Evolutionary conservation across 2,113 vertebrate species (phyloP), one percentile per base, ranked within the genome.

Genomic region (Geococcyx californianus): DNA sequence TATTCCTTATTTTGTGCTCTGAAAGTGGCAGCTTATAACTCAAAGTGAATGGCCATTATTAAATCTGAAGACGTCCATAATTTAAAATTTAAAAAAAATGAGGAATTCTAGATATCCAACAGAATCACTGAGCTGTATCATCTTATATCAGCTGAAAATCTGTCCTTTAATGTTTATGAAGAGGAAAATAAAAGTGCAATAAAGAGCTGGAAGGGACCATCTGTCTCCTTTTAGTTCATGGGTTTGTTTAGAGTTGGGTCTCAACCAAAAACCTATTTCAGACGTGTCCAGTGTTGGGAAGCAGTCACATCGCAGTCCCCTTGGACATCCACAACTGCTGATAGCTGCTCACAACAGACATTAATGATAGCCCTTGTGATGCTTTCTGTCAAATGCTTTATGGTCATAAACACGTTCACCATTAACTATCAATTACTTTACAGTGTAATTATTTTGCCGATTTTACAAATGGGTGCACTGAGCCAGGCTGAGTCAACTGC

Each of bases 401-500:
- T 1, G 5, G 73, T 60, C 84, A 80, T 63, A 36, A 91, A 83
- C 70, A 60, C 1, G 0, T 75, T 89, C 40, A 36, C 40, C 62
- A 68, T 93, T 91, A 96, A 76, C 60, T 54, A 87, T 70, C 87
- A 93, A 40, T 96, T 95, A 93, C 28, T 34, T 89, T 16, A 0
- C 42, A 33, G 82, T 21, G 8, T 67, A 45, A 85, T 95, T 90
- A 80, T 34, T 73, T 83, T 62, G 54, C 77, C 3, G 0, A 29
- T 80, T 75, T 83, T 83, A 19, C 84, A 90, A 74, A 74, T 54
- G 68, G 10, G 20, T 42, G 34, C 56, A 69, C 36, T 44, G 74
- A 67, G 73, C 56, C 12, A 44, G 58, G 44, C 15, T 45, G 81
- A 94, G 36, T 77, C 81, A 93, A 5, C 13, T 20, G 59, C 67